Conservation (phyloP, 2,888 invertebrate species). For the Drosophila multiciliata region DNA sequence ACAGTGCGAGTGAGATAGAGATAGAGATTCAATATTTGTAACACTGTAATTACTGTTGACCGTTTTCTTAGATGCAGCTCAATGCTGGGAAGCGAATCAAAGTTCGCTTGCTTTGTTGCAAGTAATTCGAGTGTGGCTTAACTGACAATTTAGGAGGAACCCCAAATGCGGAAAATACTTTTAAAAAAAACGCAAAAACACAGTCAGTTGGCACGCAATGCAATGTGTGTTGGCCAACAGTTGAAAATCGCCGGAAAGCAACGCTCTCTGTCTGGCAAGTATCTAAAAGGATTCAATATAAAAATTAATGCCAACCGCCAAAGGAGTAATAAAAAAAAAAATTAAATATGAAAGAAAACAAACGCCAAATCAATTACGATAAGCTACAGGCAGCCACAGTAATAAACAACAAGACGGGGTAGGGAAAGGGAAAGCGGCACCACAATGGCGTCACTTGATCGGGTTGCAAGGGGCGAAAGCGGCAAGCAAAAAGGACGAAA, state of each 20-base stretch:
- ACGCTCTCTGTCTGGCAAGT: slow-evolving; percentile 20
- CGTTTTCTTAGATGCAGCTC: slow-evolving; percentile 39
- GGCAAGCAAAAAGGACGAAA: slow-evolving; percentile 65
- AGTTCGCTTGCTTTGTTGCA: slow-evolving; percentile 34
- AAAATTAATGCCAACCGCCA: slow-evolving; percentile 67
- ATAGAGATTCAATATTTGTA: slow-evolving; percentile 40
- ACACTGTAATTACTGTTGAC: slow-evolving; percentile 56
- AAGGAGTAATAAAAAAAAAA: neutral
- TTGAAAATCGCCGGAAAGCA: slow-evolving; percentile 15
- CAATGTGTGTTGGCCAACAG: slow-evolving; percentile 22
- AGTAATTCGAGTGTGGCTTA: slow-evolving; percentile 58
- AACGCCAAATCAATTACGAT: slow-evolving; percentile 74
- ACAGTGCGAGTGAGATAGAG: slow-evolving; percentile 12
- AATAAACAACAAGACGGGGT: slow-evolving; percentile 47
- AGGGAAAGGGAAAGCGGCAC: slow-evolving; percentile 11
- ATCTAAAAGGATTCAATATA: slow-evolving; percentile 72
- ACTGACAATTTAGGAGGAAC: slow-evolving; percentile 59
- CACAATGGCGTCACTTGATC: slow-evolving; percentile 45
- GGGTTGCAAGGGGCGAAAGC: slow-evolving; percentile 9
- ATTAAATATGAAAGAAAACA: slow-evolving; percentile 39
- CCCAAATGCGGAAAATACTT: slow-evolving; percentile 36
- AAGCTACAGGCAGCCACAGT: slow-evolving; percentile 66
- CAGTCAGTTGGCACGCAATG: slow-evolving; percentile 58
- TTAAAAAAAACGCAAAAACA: slow-evolving; percentile 41
- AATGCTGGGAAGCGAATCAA: slow-evolving; percentile 38